phyloP scores from a whole-genome alignment of 2,888 invertebrate species.

The Lasioglossum lativentre region DNA sequence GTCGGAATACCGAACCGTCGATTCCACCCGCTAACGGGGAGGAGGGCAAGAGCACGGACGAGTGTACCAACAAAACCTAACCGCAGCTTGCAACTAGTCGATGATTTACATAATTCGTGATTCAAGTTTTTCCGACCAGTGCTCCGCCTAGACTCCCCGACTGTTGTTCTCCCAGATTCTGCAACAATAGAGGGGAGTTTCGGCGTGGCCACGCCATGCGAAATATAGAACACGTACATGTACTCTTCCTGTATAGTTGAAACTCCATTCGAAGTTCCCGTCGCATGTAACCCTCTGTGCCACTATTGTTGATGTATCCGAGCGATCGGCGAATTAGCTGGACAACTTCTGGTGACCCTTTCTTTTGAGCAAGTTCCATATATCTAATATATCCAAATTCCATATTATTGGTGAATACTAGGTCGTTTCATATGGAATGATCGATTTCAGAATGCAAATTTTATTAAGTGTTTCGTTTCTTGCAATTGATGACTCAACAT shows the following conservation, averaged over 20 bases:
- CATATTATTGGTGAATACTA: too few relatives aligned
- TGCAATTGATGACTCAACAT: too few relatives aligned
- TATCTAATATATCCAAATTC: neutral
- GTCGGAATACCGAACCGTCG: constrained; percentile 94
- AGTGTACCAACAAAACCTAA: constrained; percentile 84
- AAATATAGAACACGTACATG: constrained; percentile 40
- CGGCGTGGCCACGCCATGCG: constrained; percentile 74
- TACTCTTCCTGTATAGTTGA: constrained; percentile 62
- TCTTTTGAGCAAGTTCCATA: neutral
- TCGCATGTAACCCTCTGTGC: constrained; percentile 61
- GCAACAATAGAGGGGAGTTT: constrained; percentile 73
- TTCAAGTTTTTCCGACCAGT: constrained; percentile 66
- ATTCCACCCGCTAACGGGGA: constrained; percentile 90
- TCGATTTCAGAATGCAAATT: too few relatives aligned
- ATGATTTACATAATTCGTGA: constrained; percentile 56
- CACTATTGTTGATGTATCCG: constrained; percentile 46
- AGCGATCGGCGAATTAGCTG: constrained; percentile 19
- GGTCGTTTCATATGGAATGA: too few relatives aligned
- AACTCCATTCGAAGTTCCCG: constrained; percentile 64
- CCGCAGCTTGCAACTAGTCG: constrained; percentile 78
- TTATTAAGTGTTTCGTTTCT: too few relatives aligned
- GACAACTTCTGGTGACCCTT: neutral
- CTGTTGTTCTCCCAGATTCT: constrained; percentile 50
- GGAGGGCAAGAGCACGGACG: constrained; percentile 89
- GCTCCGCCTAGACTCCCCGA: constrained; percentile 74